Evolutionary conservation across 2,113 vertebrate species (phyloP).

Genomic region (Lutjanus erythropterus): DNA sequence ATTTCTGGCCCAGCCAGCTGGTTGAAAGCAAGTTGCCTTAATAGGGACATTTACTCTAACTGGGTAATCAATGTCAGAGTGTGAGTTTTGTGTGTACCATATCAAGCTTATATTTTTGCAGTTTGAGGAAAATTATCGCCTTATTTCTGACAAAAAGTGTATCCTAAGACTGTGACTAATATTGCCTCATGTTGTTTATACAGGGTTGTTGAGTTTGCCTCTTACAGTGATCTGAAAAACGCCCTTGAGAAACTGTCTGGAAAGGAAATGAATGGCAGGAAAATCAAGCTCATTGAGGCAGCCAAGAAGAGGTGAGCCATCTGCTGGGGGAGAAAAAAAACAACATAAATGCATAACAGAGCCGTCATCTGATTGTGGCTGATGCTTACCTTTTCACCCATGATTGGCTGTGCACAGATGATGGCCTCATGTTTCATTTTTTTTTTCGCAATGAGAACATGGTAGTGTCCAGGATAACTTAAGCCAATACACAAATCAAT

Average conservation of each 20-base stretch:
- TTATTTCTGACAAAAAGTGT: background rate
- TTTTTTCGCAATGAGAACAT: background rate
- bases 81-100: background rate
- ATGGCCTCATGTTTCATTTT: background rate
- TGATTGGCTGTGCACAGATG: background rate
- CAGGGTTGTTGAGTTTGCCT: slow-evolving; percentile 98
- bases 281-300: slow-evolving; percentile 96
- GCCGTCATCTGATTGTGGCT: slow-evolving; percentile 35
- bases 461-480: background rate
- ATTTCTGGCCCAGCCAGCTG: too few relatives aligned
- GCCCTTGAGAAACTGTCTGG: slow-evolving; percentile 97
- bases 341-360: background rate
- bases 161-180: background rate
- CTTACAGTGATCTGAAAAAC: slow-evolving; percentile 97
- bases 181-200: background rate
- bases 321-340: slow-evolving; percentile 12
- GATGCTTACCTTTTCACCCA: background rate
- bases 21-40: too few relatives aligned
- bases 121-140: background rate
- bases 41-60: too few relatives aligned
- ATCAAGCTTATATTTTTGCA: background rate
- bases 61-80: background rate
- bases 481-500: background rate
- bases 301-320: slow-evolving; percentile 91
- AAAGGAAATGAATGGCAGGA: slow-evolving; percentile 98